Base-by-base conservation (phyloP, 2,113 vertebrate species). In the Theropithecus gelada region DNA sequence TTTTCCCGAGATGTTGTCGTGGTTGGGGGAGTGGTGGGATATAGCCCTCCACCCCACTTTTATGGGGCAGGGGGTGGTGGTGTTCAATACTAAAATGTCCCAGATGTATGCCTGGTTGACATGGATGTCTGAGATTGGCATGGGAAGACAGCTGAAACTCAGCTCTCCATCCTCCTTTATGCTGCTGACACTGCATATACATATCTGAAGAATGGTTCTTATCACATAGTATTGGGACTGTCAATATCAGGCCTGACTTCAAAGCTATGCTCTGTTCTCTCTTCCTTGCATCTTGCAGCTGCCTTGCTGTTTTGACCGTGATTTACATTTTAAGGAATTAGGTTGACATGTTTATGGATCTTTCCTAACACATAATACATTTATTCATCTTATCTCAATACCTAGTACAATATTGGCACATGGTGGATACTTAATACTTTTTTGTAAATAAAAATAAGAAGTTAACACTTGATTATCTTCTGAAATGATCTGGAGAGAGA, bases 391-490 rank as follows among this genome's bases (percentile, higher is more conserved):
- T 86, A 73, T 86, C n/a, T 66, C 30, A 96, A 52, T 64, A 86
- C 50, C 12, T 76, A 73, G 38, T 52, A 78, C 48, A 90, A 84
- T 73, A 87, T 1, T 86, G 52, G 66, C 25, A 75, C 8, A 35
- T 93, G 32, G 6, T 50, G 5, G 35, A 27, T 68, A 4, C 73
- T 88, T 59, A 94, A 43, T n/a, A 75, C 50, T 81, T 92, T 90
- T 88, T 96, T 66, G 13, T 14, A 84, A 96, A 81, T 90, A 91
- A 85, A 94, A 89, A 87, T 35, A 93, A 90, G 45, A 0, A 59
- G 57, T 27, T 92, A 43, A 88, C 9, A 50, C 18, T 86, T 87
- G 48, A 66, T 88, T 87, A 48, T 92, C 50, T 72, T 14, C 68
- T 78, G 27, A 45, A 95, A 96, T 27, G 11, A 17, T 72, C 61